These are phyloP conservation scores for Rhagonycha lutea DNA, from an alignment of 2,888 invertebrate genomes.

Conservation along the genomic window DNA sequence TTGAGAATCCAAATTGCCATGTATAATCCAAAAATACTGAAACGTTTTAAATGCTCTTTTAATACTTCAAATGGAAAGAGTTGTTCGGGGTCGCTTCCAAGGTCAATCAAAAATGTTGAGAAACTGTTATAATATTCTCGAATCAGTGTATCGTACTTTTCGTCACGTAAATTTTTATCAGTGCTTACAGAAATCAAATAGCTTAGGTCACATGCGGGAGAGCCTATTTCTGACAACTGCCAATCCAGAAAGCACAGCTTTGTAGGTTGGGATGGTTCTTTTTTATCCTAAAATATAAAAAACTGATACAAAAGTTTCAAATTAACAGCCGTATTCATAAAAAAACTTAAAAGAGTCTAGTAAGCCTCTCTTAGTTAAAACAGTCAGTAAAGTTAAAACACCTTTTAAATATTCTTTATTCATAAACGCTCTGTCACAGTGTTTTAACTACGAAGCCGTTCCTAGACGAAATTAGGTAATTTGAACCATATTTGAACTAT, in stretches of 20 bases:
- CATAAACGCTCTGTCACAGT: too few species aligned
- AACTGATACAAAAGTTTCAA: too few species aligned
- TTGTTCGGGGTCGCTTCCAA: slow-evolving; percentile 39
- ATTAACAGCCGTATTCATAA: too few species aligned
- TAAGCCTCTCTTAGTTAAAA: too few species aligned
- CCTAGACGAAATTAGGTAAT: too few species aligned
- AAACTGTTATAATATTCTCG: slow-evolving; percentile 40
- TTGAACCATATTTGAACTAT: too few species aligned
- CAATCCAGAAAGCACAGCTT: slow-evolving; percentile 39
- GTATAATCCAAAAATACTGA: slow-evolving; percentile 36
- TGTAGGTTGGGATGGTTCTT: slow-evolving; percentile 32
- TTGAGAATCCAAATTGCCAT: slow-evolving; percentile 36
- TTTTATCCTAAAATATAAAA: slow-evolving; percentile 12
- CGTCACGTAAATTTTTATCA: slow-evolving; percentile 32
- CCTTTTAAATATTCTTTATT: too few species aligned
- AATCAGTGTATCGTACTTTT: slow-evolving; percentile 37
- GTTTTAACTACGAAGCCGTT: too few species aligned
- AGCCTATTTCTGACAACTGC: slow-evolving; percentile 37
- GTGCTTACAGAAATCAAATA: slow-evolving; percentile 44
- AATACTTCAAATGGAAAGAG: slow-evolving; percentile 42
- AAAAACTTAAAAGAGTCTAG: too few species aligned
- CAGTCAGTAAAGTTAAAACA: too few species aligned
- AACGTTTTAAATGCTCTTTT: slow-evolving; percentile 39
- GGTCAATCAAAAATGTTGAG: slow-evolving; percentile 31
- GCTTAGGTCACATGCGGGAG: slow-evolving; percentile 43